Evolutionary conservation across 2,888 invertebrate genomes (phyloP), one percentile per base, ranked within the genome.

Genomic region (Zootermopsis nevadensis): DNA sequence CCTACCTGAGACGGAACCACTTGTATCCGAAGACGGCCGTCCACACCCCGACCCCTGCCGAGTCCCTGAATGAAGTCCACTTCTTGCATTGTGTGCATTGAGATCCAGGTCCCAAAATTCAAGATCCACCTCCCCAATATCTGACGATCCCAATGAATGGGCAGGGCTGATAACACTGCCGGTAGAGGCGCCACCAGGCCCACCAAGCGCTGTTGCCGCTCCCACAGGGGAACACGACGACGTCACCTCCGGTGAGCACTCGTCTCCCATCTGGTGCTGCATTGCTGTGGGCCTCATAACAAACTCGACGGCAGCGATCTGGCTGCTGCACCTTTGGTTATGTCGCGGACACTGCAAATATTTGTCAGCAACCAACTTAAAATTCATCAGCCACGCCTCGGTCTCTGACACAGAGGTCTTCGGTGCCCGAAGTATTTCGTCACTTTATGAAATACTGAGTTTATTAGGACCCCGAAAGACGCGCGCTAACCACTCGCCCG

Each of bases 31-130:
- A 87, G 90, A 89, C 83, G 89, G 88, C 85, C 86, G 86, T 83
- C 89, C 87, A 27, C 81, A 30, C 19, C 60, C 48, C 8, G 30
- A 22, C 10, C 80, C 69, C 48, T 67, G 82, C 48, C 77, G 35
- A 60, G 66, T 27, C 24, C 74, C 81, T 27, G 80, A 79, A 81
- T 83, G 83, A 53, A 79, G 83, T 27, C 82, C 84, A 77, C 84
- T 77, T 66, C 84, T 83, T 19, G 84, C 85, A 84, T 86, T 85
- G 85, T 89, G 91, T 85, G 89, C 89, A 87, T 92, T 92, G 82
- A 93, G 88, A 88, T 93, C 93, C 88, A 93, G 88, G 87, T 95
- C 95, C 96, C 96, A 97, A 86, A 96, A 91, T 88, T 96, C 96
- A 86, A 95, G 91, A 87, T 95, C 95, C 85, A 89, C 88, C 86